These are phyloP conservation scores for Sesia bembeciformis DNA, from an alignment of 2,888 invertebrate species.

Conservation along the genomic window DNA sequence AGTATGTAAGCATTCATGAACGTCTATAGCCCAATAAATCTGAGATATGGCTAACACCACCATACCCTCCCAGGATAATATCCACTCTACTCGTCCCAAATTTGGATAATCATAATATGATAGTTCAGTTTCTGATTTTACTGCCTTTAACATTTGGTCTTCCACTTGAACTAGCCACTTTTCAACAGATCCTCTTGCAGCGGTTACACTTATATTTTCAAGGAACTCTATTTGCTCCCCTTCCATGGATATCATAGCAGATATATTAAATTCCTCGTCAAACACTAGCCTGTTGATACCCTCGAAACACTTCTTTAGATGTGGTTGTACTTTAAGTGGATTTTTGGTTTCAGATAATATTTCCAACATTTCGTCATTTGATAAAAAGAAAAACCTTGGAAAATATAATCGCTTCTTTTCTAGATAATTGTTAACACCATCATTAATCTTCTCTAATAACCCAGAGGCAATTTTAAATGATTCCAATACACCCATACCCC, in stretches of 20 bases:
- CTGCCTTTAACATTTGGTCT: slow-evolving; percentile 83
- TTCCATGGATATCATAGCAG: slow-evolving; percentile 85
- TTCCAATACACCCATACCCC: slow-evolving; percentile 79
- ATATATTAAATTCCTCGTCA: slow-evolving; percentile 81
- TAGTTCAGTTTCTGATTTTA: slow-evolving; percentile 78
- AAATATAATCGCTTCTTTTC: slow-evolving; percentile 90
- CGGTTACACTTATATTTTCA: slow-evolving; percentile 77
- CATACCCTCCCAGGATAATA: slow-evolving; percentile 86
- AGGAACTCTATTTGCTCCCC: slow-evolving; percentile 80
- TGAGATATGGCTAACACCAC: slow-evolving; percentile 85
- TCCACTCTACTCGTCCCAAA: slow-evolving; percentile 79
- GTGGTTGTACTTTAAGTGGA: slow-evolving; percentile 87
- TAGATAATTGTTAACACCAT: slow-evolving; percentile 86
- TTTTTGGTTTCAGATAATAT: slow-evolving; percentile 93
- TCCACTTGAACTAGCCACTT: slow-evolving; percentile 90
- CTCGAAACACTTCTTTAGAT: slow-evolving; percentile 91
- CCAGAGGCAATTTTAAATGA: slow-evolving; percentile 79
- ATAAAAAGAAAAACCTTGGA: slow-evolving; percentile 91
- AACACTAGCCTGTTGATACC: slow-evolving; percentile 85
- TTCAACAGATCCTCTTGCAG: slow-evolving; percentile 88
- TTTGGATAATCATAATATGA: slow-evolving; percentile 79
- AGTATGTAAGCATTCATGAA: slow-evolving; percentile 79
- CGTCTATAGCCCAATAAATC: slow-evolving; percentile 88
- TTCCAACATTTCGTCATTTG: slow-evolving; percentile 92
- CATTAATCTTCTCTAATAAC: slow-evolving; percentile 85